Percentiles rank a stretch among this genome's conserved stretches.
phyloP scores from a whole-genome alignment of 2,113 vertebrate species.

The Mastomys coucha region DNA sequence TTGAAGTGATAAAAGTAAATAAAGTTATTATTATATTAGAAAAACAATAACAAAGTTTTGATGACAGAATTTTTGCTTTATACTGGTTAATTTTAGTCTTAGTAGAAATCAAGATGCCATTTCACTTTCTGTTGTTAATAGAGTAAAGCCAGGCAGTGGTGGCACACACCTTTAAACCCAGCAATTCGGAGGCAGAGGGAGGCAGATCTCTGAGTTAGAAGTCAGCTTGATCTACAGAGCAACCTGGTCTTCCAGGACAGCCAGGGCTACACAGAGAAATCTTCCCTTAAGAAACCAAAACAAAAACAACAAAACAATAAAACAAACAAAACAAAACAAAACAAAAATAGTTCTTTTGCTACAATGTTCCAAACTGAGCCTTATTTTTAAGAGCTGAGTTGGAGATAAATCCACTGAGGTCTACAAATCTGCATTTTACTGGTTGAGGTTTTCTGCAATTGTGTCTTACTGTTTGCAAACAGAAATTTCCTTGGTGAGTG shows the following conservation, averaged over 20 bases:
- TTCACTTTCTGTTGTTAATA: slow-evolving; percentile 32
- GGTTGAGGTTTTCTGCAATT: not conserved
- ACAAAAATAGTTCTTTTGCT: not conserved
- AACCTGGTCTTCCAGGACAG: not conserved
- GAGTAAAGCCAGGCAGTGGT: not conserved
- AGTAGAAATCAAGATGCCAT: slow-evolving; percentile 10
- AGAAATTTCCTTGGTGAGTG: not conserved
- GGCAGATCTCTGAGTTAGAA: not conserved
- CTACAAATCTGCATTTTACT: not conserved
- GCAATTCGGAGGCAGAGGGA: not conserved
- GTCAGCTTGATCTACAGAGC: not conserved
- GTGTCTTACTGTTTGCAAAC: not conserved
- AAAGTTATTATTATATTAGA: not conserved
- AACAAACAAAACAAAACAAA: not conserved
- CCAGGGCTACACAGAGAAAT: not conserved
- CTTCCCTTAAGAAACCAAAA: not conserved
- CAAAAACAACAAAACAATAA: not conserved
- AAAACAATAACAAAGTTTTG: not conserved
- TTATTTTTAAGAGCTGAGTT: not conserved
- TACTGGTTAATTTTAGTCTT: not conserved
- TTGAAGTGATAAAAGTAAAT: not conserved
- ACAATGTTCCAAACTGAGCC: not conserved
- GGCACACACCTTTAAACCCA: not conserved
- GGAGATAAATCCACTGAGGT: not conserved
- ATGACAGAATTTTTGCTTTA: not conserved